phyloP scores from a whole-genome alignment of 2,797 vertebrate species.

The Muscicapa comitata region DNA sequence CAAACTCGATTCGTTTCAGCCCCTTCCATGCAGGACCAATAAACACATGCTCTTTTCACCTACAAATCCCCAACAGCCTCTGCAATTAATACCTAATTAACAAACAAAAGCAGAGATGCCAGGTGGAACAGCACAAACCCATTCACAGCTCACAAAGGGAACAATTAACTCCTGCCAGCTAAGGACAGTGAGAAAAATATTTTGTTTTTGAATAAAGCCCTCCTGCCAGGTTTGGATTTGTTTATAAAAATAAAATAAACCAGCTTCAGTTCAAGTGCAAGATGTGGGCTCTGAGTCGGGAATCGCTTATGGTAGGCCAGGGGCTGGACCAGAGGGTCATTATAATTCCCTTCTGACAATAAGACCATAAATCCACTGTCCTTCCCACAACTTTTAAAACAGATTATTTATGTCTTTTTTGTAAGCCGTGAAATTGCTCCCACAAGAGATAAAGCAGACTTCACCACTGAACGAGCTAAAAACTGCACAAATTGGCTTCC shows the following conservation, averaged over 20 bases:
- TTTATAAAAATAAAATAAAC: slow-evolving; percentile 5
- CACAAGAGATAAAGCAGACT: slow-evolving; percentile 6
- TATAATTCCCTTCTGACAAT: background rate
- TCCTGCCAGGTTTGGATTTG: background rate
- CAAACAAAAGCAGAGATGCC: slow-evolving; percentile 71
- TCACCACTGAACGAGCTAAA: background rate
- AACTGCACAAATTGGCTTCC: background rate
- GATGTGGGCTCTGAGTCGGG: background rate
- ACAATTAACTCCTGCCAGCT: slow-evolving; percentile 59
- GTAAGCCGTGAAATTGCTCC: background rate
- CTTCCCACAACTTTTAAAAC: slow-evolving; percentile 5
- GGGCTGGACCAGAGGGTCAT: background rate
- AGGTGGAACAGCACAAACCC: slow-evolving; percentile 69
- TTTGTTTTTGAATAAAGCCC: slow-evolving; percentile 39
- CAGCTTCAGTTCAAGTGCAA: background rate
- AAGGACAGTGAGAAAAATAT: slow-evolving; percentile 49
- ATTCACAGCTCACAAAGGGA: slow-evolving; percentile 56
- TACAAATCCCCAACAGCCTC: slow-evolving; percentile 46
- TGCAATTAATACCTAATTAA: slow-evolving; percentile 75
- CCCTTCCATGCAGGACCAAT: background rate
- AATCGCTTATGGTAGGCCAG: background rate
- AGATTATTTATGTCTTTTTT: slow-evolving; percentile 1
- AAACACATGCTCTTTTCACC: slow-evolving; percentile 31
- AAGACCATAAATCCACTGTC: background rate
- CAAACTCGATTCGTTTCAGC: background rate